Evolutionary conservation across 2,113 vertebrate genomes (phyloP), one percentile per base, ranked within the genome.

Genomic region (Bombycilla garrulus): DNA sequence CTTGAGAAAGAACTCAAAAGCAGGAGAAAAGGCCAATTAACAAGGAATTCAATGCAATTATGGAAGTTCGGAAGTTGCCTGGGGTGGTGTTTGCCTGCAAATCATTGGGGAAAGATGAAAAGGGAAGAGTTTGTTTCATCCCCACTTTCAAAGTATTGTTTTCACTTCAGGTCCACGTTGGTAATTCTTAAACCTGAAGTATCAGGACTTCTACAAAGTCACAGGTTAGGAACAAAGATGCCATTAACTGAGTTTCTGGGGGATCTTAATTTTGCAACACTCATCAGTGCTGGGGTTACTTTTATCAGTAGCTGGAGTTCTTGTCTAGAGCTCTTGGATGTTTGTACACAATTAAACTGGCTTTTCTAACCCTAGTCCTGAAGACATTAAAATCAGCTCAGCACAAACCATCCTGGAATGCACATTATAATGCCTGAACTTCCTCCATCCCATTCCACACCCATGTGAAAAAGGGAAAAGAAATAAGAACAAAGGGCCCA

Each of bases 21-120:
- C 73, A 92, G 69, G 70, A 89, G 73, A 91, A 95, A 95, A 93
- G 56, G 23, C 81, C 53, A 96, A 92, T 95, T 97, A 95, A 97
- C 77, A 81, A 93, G 72, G 80, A 94, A 97, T 93, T 92, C 76
- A 64, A 29, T 20, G 57, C 62, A 95, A 95, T 87, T 87, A 94
- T 78, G 83, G 69, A 97, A 87, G 83, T 93, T 91, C 1, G 2
- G 89, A 95, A 95, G 81, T 89, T 91, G 91, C 94, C 91, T 86
- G 81, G 35, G 61, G 77, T 79, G 33, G 31, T 57, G 69, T 78
- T 93, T 95, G 69, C 73, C 81, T 87, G 73, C 28, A 96, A 71
- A 84, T 81, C 92, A 84, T 3, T 71, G 73, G 70, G 53, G 57
- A 78, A 73, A 83, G 88, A 94, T 94, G 51, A 96, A 96, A 97